These are phyloP conservation scores for Alectura lathami DNA, from an alignment of 2,113 vertebrate species.

Conservation along the genomic window DNA sequence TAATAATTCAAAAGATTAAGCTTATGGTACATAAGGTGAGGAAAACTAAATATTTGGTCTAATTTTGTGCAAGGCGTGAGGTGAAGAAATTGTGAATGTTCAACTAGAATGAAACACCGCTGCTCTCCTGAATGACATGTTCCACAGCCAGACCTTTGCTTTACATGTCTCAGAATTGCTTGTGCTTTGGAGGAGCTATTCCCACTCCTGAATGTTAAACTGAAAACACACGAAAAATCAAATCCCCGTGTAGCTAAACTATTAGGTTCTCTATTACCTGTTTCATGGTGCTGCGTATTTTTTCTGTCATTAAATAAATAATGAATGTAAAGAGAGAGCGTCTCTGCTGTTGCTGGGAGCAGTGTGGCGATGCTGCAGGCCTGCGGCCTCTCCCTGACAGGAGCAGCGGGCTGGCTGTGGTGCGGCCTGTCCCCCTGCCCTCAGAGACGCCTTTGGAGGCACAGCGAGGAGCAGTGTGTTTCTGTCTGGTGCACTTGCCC, in stretches of 20 bases:
- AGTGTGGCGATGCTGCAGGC: neutral
- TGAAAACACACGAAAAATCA: neutral
- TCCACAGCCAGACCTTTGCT: neutral
- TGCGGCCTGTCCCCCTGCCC: neutral
- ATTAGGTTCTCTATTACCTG: slow-evolving; percentile 8
- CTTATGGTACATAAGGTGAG: neutral
- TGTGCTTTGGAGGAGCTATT: neutral
- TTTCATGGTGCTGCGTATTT: slow-evolving; percentile 44
- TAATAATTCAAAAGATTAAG: neutral
- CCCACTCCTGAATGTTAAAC: neutral
- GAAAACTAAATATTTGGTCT: neutral
- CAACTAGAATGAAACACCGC: neutral
- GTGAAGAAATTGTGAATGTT: neutral
- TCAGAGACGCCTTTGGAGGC: neutral
- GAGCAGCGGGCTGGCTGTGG: neutral
- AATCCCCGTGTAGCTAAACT: neutral
- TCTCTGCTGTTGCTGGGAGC: slow-evolving; percentile 22
- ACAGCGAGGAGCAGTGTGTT: neutral
- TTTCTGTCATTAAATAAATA: slow-evolving; percentile 45
- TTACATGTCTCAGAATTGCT: neutral
- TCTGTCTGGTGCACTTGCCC: neutral
- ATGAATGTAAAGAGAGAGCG: neutral
- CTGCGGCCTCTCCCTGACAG: neutral
- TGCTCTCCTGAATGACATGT: neutral
- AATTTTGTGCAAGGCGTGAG: neutral